Evolutionary conservation across 2,113 vertebrate genomes (phyloP), one percentile per base, ranked within the genome.

Genomic region (Apistogramma diplotaenia): DNA sequence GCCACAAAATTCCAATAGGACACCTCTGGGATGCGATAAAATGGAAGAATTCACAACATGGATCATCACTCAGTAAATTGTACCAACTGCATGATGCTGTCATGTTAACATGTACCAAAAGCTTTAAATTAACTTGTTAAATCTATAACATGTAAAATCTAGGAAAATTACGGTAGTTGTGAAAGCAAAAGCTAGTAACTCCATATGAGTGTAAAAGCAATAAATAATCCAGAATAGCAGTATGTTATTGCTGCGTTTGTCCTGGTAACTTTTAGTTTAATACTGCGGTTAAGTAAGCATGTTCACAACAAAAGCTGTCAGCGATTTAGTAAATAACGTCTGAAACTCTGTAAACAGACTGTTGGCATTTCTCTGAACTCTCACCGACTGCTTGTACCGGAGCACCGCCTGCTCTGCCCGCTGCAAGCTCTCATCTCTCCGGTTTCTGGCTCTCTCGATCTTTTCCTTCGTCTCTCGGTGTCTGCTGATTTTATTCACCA

Each of bases 381-480:
- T 83, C 71, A 95, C 95, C 92, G 78, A 21, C 31, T 89, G 13
- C 51, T 78, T 92, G 87, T 93, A 94, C 13, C 51, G 72, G 0
- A 57, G 59, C 29, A 95, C 90, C 1, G 81, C 85, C 53, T 86
- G 55, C 58, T 94, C 87, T 0, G 93, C 93, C 12, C 55, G 83
- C 58, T 79, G 65, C 27, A 96, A 21, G 13, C 85, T 90, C 4
- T 85, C 62, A 0, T 76, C 81, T 78, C 93, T 88, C 27, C 87
- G 84, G 1, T 23, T 27, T 43, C 79, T 89, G 15, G 94, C 94
- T 73, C 59, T 91, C 31, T 57, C 74, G 12, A 93, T 91, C 86
- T 92, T 93, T 1, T 53, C 82, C 65, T 74, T 33, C 10, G 55
- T 37, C 21, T 78, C 40, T 7, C 23, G 33, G 3, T 29, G 59